Evolutionary conservation across 1,140 invertebrate species (phyloP).

Genomic region (Drosophila serrata): DNA sequence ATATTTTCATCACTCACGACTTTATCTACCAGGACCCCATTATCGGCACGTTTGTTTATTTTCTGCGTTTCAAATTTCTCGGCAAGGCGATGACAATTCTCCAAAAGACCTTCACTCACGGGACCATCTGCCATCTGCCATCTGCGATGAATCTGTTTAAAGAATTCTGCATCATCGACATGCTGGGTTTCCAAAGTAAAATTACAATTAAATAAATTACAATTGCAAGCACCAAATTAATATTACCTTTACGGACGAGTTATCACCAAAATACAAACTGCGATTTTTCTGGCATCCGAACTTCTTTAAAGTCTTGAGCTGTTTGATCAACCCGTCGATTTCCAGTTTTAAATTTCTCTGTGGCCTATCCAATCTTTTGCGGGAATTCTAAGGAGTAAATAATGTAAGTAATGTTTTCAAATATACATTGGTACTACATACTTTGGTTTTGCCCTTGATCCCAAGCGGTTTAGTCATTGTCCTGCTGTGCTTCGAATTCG

Average conservation of each 20-base stretch:
- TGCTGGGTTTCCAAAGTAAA: not conserved
- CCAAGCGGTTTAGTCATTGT: not conserved
- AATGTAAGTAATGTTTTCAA: not conserved
- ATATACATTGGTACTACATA: not conserved
- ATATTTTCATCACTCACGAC: not conserved
- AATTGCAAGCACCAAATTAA: not conserved
- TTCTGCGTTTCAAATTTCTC: not conserved
- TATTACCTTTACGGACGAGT: slow-evolving; percentile 37
- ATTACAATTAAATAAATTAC: not conserved
- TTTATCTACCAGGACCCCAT: not conserved
- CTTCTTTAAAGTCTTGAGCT: slow-evolving; percentile 10
- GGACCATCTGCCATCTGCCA: not conserved
- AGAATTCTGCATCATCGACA: slow-evolving; percentile 37
- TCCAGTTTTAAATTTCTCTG: not conserved
- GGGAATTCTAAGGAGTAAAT: slow-evolving; percentile 26
- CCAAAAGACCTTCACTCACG: not conserved
- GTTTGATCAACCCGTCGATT: slow-evolving; percentile 4
- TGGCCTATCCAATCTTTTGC: slow-evolving; percentile 14
- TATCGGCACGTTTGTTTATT: slow-evolving; percentile 10
- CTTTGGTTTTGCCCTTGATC: slow-evolving; percentile 12
- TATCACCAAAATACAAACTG: slow-evolving; percentile 22
- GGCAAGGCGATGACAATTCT: not conserved
- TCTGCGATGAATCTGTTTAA: slow-evolving; percentile 12
- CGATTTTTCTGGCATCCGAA: not conserved
- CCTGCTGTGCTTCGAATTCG: not conserved